These are phyloP conservation scores for Sebastiscus tertius DNA, from an alignment of 2,797 vertebrate genomes.

Conservation along the genomic window DNA sequence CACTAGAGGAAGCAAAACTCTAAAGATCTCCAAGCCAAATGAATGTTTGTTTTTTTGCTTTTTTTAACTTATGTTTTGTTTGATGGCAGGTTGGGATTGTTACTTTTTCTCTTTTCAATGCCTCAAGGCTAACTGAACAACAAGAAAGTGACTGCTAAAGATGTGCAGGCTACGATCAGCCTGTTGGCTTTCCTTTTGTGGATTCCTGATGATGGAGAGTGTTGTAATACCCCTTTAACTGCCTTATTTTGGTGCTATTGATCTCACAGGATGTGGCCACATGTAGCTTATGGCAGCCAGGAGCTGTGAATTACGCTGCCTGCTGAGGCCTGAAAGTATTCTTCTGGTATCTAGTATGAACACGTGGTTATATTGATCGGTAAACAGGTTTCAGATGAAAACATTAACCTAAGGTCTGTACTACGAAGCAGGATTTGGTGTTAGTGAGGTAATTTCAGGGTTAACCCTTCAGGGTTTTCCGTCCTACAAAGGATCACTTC, in stretches of 20 bases:
- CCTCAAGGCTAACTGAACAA: constrained; percentile 34
- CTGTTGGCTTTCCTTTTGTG: constrained; percentile 37
- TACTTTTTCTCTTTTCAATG: constrained; percentile 40
- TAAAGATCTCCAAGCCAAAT: constrained; percentile 83
- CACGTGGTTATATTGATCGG: constrained; percentile 1
- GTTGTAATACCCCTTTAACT: constrained; percentile 32
- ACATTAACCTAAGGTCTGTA: not conserved
- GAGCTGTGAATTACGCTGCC: constrained; percentile 47
- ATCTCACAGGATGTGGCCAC: constrained; percentile 35
- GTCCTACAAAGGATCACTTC: no score
- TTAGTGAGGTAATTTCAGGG: no score
- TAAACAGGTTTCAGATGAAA: constrained; percentile 13
- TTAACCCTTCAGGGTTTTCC: no score
- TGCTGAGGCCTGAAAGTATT: constrained; percentile 38
- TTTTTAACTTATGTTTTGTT: constrained; percentile 72
- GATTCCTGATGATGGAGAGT: constrained; percentile 28
- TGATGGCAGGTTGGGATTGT: constrained; percentile 62
- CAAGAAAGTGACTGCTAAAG: constrained; percentile 34
- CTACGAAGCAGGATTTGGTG: no score
- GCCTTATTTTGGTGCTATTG: constrained; percentile 78
- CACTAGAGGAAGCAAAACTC: constrained; percentile 76
- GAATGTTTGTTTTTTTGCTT: constrained; percentile 78
- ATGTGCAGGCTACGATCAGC: not conserved
- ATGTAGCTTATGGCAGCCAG: constrained; percentile 30
- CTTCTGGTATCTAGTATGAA: constrained; percentile 23